These are phyloP conservation scores for Drosophila phalerata DNA, from an alignment of 2,888 invertebrate genomes.

Conservation along the genomic window DNA sequence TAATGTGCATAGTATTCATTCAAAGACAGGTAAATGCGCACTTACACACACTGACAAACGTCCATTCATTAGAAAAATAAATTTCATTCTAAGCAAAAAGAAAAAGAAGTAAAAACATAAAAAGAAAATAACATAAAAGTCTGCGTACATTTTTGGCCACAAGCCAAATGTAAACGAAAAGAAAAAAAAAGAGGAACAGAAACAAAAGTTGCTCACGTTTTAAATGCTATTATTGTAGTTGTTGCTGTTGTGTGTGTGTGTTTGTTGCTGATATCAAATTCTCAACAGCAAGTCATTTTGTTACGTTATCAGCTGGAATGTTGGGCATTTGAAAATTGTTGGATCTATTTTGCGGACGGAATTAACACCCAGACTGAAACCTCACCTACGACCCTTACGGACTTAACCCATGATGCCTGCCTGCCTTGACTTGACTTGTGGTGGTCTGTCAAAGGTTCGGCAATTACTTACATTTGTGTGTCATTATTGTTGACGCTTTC, in stretches of 20 bases:
- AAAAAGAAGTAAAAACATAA: constrained; percentile 5
- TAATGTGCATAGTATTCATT: constrained; percentile 47
- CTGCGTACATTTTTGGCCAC: constrained; percentile 54
- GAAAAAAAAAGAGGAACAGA: constrained; percentile 20
- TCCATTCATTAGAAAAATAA: constrained; percentile 73
- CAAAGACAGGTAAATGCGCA: constrained; percentile 45
- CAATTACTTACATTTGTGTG: constrained; percentile 67
- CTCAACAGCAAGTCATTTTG: constrained; percentile 31
- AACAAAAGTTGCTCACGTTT: constrained; percentile 62
- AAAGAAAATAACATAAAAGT: constrained; percentile 19
- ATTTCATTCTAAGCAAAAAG: constrained; percentile 42
- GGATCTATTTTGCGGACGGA: neutral
- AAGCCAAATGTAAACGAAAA: constrained; percentile 53
- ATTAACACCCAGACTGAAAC: neutral
- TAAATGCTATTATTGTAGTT: constrained; percentile 24
- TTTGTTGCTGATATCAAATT: constrained; percentile 38
- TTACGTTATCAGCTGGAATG: constrained; percentile 47
- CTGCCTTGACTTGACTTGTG: constrained; percentile 15
- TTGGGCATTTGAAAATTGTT: constrained; percentile 10
- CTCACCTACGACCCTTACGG: constrained; percentile 4
- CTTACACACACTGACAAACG: constrained; percentile 16
- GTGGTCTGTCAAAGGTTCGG: constrained; percentile 60
- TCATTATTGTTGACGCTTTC: constrained; percentile 47
- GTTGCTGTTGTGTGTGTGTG: constrained; percentile 3
- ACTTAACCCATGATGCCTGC: constrained; percentile 5